phyloP scores from a whole-genome alignment of 1,140 invertebrate species.

The Drosophila saltans region DNA sequence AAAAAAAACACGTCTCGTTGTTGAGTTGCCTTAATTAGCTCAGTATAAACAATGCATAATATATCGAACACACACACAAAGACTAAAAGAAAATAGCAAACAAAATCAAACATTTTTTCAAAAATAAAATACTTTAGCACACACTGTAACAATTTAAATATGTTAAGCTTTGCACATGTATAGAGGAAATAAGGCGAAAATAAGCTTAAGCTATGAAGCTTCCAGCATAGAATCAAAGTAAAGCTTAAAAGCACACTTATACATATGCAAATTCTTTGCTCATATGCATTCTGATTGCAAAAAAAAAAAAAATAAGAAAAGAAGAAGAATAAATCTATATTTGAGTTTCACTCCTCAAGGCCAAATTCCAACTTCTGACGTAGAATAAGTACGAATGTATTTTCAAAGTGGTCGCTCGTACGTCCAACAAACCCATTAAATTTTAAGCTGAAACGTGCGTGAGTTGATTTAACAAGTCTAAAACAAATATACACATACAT shows the following conservation, averaged over 20 bases:
- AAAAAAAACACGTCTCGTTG: constrained; percentile 9
- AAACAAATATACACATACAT: constrained; percentile 56
- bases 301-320: background rate
- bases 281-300: constrained; percentile 1
- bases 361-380: constrained; percentile 34
- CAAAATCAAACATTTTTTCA: constrained; percentile 10
- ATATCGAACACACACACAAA: constrained; percentile 21
- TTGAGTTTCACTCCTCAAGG: background rate
- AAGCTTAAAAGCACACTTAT: constrained; percentile 9
- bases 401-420: constrained; percentile 11
- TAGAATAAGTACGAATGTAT: constrained; percentile 34
- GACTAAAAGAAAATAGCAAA: constrained; percentile 19
- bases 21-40: constrained; percentile 45
- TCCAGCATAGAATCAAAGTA: background rate
- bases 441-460: constrained; percentile 55
- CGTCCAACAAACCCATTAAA: constrained; percentile 31
- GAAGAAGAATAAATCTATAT: background rate
- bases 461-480: constrained; percentile 40
- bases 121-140: background rate
- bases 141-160: background rate
- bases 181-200: background rate
- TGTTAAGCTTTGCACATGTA: background rate
- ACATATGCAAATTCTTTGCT: constrained; percentile 10
- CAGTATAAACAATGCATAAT: constrained; percentile 49
- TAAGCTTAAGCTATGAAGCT: background rate